Percentiles rank a stretch among this genome's conserved stretches.
These are phyloP conservation scores for Pitangus sulphuratus DNA, from an alignment of 2,797 vertebrate genomes.

Conservation along the genomic window DNA sequence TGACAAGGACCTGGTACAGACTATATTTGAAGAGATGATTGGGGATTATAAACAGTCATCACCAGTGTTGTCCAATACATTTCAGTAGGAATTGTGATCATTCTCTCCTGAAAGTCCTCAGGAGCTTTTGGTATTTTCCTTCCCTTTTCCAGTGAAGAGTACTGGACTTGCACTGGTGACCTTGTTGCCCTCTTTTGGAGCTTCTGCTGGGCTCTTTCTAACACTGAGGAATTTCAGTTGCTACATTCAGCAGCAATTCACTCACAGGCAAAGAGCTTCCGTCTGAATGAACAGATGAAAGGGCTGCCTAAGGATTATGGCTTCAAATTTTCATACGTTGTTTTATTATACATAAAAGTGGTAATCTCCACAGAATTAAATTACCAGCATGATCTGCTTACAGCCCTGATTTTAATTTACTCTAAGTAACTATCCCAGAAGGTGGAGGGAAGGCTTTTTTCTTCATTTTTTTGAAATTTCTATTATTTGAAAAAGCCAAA, in stretches of 20 bases:
- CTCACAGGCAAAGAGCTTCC: not conserved
- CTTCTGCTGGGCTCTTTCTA: not conserved
- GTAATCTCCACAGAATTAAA: slow-evolving; percentile 52
- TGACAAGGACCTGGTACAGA: not conserved
- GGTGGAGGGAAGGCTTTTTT: slow-evolving; percentile 1
- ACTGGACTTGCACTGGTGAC: not conserved
- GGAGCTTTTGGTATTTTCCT: not conserved
- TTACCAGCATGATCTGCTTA: slow-evolving; percentile 39
- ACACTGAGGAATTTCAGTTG: not conserved
- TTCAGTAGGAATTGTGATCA: not conserved
- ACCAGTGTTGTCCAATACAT: not conserved
- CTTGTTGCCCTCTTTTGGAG: not conserved
- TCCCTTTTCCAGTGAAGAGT: not conserved
- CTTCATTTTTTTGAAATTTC: not conserved
- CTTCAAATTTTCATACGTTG: slow-evolving; percentile 53
- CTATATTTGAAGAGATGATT: not conserved
- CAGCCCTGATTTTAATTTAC: slow-evolving; percentile 52
- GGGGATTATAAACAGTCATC: not conserved
- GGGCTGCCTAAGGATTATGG: slow-evolving; percentile 17
- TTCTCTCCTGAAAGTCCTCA: not conserved
- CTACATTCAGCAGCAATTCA: not conserved
- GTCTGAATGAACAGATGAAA: slow-evolving; percentile 49
- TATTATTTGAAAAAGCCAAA: slow-evolving; percentile 42
- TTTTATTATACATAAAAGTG: slow-evolving; percentile 62
- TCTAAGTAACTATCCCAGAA: slow-evolving; percentile 19